Percentiles rank a stretch among this genome's conserved stretches.
Conservation (phyloP, 1,140 invertebrate species). For the Rhagoletis zephyria region DNA sequence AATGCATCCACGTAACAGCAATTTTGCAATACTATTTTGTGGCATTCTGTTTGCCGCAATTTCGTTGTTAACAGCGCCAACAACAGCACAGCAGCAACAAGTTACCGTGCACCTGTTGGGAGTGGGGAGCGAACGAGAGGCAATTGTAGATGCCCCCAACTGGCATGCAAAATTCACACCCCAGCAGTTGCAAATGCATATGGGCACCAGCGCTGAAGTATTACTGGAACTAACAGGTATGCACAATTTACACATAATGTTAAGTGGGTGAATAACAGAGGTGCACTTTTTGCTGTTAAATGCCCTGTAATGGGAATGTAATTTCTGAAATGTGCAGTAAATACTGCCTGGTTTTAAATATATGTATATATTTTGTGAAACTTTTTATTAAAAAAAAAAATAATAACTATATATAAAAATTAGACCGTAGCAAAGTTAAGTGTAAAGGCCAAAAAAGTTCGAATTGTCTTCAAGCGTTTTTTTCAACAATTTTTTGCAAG, state of each 20-base stretch:
- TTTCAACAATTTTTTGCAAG: no score
- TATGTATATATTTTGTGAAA: no score
- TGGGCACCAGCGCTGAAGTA: conserved; percentile 20
- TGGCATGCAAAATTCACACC: conserved; percentile 52
- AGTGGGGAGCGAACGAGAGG: neutral
- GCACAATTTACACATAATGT: neutral
- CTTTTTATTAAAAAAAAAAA: no score
- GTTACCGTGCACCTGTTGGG: neutral
- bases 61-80: neutral
- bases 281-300: no score
- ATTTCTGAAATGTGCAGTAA: no score
- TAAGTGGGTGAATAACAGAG: neutral
- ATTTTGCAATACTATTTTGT: neutral
- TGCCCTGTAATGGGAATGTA: no score
- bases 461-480: no score
- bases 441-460: no score
- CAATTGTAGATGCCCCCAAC: neutral
- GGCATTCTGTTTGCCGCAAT: neutral
- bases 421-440: no score
- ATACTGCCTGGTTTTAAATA: no score
- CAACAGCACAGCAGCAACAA: conserved; percentile 44
- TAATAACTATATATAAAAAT: no score
- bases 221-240: conserved; percentile 42
- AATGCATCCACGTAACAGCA: neutral
- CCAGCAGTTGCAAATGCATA: conserved; percentile 33